phyloP scores from a whole-genome alignment of 2,113 vertebrate species.

The Podarcis raffonei region DNA sequence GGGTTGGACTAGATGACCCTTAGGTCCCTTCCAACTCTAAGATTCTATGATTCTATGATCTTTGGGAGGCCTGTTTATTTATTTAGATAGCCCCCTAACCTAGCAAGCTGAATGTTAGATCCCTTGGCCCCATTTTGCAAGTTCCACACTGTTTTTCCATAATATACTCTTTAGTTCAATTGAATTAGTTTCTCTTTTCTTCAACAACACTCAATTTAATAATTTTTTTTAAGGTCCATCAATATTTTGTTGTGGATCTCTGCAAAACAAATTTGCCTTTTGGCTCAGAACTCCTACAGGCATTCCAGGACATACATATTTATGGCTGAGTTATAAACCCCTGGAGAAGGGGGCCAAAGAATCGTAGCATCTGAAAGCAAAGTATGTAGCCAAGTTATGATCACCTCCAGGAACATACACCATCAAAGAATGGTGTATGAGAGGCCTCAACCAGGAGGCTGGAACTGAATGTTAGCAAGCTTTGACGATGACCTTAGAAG shows the following conservation, averaged over 20 bases:
- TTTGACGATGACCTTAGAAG: not conserved
- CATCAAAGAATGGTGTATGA: not conserved
- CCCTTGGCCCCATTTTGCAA: not conserved
- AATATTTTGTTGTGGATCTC: constrained; percentile 13
- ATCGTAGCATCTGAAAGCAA: not conserved
- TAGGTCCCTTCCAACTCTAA: too few species aligned
- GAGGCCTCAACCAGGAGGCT: constrained; percentile 7
- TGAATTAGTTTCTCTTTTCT: constrained; percentile 35
- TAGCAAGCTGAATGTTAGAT: too few species aligned
- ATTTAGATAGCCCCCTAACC: too few species aligned
- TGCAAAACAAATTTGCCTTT: constrained; percentile 49
- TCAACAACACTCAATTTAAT: constrained; percentile 29
- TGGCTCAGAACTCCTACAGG: constrained; percentile 4
- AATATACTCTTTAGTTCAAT: constrained; percentile 28
- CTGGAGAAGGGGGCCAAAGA: not conserved
- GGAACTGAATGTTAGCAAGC: too few species aligned
- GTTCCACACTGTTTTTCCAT: constrained; percentile 10
- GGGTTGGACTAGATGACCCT: too few species aligned
- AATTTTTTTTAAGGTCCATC: constrained; percentile 16
- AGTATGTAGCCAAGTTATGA: constrained; percentile 8
- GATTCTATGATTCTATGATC: too few species aligned
- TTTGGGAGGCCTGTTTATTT: too few species aligned
- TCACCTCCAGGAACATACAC: not conserved
- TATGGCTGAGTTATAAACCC: constrained; percentile 28
- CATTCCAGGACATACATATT: constrained; percentile 30